Conservation (phyloP, 2,797 vertebrate genomes). For the Linurgus olivaceus region DNA sequence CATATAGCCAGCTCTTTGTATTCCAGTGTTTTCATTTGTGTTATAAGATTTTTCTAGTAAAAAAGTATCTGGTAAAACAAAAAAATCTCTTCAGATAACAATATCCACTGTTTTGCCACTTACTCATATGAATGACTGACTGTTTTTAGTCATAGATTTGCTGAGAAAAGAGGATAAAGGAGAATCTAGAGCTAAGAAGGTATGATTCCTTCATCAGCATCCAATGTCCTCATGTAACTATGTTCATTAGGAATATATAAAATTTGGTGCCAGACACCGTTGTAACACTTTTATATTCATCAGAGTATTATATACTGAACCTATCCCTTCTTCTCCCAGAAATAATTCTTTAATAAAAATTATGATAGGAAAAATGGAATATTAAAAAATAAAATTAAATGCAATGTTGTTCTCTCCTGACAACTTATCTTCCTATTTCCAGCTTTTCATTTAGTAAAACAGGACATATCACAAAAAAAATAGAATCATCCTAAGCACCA, state of each 20-base stretch:
- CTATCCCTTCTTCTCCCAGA: accelerated
- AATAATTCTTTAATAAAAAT: background rate
- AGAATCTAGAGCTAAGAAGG: background rate
- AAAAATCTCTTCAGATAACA: background rate
- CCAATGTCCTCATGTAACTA: background rate
- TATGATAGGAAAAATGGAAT: background rate
- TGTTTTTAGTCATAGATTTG: background rate
- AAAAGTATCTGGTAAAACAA: background rate
- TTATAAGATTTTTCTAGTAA: background rate
- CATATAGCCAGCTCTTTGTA: background rate
- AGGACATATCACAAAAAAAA: background rate
- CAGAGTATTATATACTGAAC: background rate
- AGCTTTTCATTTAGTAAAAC: background rate
- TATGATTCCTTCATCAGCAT: background rate
- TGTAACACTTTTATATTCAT: background rate
- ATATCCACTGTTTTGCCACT: background rate
- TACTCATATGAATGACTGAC: background rate
- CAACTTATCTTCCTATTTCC: background rate
- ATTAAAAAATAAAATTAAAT: background rate
- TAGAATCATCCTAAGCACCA: accelerated
- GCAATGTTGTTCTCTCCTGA: background rate
- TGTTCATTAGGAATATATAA: background rate
- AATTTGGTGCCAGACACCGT: background rate
- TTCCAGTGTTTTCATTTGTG: background rate
- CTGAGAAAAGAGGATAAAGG: background rate